Base-by-base conservation (phyloP, 2,888 invertebrate species). In the Galerucella calmariensis region DNA sequence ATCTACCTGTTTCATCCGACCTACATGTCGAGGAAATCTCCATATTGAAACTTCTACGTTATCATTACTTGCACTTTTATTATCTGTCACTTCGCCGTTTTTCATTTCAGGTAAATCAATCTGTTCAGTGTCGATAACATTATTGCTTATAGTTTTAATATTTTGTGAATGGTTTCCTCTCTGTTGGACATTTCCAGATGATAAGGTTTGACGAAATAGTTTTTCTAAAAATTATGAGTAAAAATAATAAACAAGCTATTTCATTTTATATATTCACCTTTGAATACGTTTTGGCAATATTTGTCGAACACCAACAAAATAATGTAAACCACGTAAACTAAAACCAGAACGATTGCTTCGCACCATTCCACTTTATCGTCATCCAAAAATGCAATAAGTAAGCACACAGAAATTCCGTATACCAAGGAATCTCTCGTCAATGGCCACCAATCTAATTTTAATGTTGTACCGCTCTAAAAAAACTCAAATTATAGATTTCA, bases 361-460 rank as follows among this genome's bases (percentile, higher is more conserved):
- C 63, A 70, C 70, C 70, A 70, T 70, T 70, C 70, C 41, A 70
- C 62, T 70, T 53, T 51, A 9, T 70, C 70, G 44, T 70, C 14
- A 20, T 70, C 63, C 44, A 70, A 56, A 44, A 70, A 70, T 53
- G 35, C 11, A 14, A 70, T 70, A 12, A 70, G 56, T 20, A 70
- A 62, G 51, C 70, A 70, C 9, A 70, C 56, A 35, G 70, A 70
- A 51, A 61, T 44, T 27, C 63, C 70, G 35, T 70, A 70, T n/a
- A 70, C 16, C 8, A 70, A 20, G 10, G 70, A 70, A 56, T 70
- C 70, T 63, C 70, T 70, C 3, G 70, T 70, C 35, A 70, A 24
- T 35, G 70, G 70, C 70, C 70, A 70, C 70, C 70, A 70, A 16
- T 70, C 70, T 20, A 70, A 44, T 44, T 63, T 63, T 41, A 70